Percentiles rank a stretch among this genome's conserved stretches.
Conservation (phyloP, 2,113 vertebrate genomes). For the Paralichthys olivaceus region DNA sequence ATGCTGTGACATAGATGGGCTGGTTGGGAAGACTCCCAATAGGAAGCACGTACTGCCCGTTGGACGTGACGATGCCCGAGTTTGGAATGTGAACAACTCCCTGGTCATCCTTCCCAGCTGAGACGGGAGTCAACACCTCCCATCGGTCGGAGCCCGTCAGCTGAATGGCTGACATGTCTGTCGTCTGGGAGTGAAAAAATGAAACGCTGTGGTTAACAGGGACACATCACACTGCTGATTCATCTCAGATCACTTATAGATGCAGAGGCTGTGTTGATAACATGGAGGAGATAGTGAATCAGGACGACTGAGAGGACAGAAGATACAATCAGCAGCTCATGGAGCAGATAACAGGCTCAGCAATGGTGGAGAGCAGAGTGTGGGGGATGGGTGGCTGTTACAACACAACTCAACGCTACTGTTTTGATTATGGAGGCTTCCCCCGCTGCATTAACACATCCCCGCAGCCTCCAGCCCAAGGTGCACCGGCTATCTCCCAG, state of each 20-base stretch:
- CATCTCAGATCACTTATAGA: too few relatives aligned
- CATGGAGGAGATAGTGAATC: not conserved
- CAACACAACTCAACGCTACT: constrained; percentile 59
- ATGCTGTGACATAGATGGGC: constrained; percentile 95
- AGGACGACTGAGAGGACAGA: not conserved
- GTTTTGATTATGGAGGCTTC: constrained; percentile 58
- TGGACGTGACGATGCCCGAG: constrained; percentile 92
- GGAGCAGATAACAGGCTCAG: constrained; percentile 51
- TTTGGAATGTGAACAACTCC: constrained; percentile 94
- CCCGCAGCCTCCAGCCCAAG: constrained; percentile 21
- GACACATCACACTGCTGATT: constrained; percentile 9
- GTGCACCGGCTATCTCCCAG: constrained; percentile 65
- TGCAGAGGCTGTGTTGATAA: not conserved
- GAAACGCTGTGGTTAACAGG: constrained; percentile 2
- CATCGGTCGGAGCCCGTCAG: constrained; percentile 94
- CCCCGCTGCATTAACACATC: constrained; percentile 6
- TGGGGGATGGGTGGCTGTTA: constrained; percentile 76
- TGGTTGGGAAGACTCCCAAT: constrained; percentile 96
- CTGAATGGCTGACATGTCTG: constrained; percentile 95
- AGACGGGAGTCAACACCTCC: constrained; percentile 93
- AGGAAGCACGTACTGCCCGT: constrained; percentile 97
- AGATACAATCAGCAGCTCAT: constrained; percentile 18
- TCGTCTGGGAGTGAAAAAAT: constrained; percentile 84
- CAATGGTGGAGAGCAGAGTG: constrained; percentile 45
- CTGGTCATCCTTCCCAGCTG: constrained; percentile 94